Evolutionary conservation across 1,140 invertebrate genomes (phyloP).

Genomic region (Solen grandis): DNA sequence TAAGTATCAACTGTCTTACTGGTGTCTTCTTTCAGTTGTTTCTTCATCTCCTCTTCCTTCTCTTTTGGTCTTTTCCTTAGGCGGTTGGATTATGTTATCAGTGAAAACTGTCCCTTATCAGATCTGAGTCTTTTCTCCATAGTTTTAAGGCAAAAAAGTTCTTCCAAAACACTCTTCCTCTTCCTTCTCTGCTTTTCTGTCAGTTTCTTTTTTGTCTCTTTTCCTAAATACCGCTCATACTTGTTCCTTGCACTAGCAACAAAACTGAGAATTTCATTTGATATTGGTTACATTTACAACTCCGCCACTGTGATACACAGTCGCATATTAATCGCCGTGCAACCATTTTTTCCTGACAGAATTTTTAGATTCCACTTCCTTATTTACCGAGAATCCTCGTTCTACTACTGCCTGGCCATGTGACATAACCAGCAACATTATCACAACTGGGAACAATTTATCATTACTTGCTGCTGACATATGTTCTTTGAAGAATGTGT

Average conservation of each 20-base stretch:
- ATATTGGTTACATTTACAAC: too few relatives aligned
- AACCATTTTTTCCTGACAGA: not conserved
- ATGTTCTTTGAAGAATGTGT: slow-evolving; percentile 37
- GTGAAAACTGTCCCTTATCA: not conserved
- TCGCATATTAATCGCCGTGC: too few relatives aligned
- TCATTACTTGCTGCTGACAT: slow-evolving; percentile 23
- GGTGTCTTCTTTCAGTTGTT: too few relatives aligned
- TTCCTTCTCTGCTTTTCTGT: not conserved
- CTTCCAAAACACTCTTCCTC: not conserved
- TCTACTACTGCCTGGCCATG: slow-evolving; percentile 71
- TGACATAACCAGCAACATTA: slow-evolving; percentile 57
- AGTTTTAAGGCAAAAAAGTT: not conserved
- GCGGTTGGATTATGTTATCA: not conserved
- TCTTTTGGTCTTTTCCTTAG: too few relatives aligned
- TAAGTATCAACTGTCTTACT: too few relatives aligned
- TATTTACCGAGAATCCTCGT: slow-evolving; percentile 66
- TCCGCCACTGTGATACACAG: too few relatives aligned
- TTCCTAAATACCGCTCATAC: too few relatives aligned
- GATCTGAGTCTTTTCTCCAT: not conserved
- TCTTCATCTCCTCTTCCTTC: too few relatives aligned
- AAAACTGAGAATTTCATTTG: too few relatives aligned
- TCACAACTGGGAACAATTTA: slow-evolving; percentile 54
- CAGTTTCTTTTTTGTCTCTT: too few relatives aligned
- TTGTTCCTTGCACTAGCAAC: too few relatives aligned
- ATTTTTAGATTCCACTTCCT: slow-evolving; percentile 40